phyloP scores from a whole-genome alignment of 2,797 vertebrate genomes.

The Cyclopterus lumpus region DNA sequence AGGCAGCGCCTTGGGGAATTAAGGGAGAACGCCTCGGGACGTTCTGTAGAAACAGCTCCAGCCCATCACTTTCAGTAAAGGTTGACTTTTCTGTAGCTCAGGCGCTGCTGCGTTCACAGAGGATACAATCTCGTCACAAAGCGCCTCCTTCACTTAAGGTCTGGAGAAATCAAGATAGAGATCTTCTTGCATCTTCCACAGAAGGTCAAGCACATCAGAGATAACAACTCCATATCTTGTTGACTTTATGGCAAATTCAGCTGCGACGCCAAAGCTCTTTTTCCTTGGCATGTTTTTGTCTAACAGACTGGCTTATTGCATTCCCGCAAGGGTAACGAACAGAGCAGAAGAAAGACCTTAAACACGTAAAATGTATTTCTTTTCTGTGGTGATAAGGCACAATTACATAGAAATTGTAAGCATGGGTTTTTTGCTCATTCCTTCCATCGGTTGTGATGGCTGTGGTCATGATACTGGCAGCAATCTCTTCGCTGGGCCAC shows the following conservation, averaged over 20 bases:
- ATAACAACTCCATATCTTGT: constrained; percentile 26
- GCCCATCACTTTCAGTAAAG: constrained; percentile 21
- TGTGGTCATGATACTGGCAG: constrained; percentile 58
- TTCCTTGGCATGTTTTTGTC: constrained; percentile 16
- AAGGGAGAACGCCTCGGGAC: constrained; percentile 10
- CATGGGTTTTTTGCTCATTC: constrained; percentile 52
- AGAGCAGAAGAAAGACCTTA: constrained; percentile 22
- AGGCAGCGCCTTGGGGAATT: not conserved
- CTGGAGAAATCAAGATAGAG: constrained; percentile 35
- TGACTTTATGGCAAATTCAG: constrained; percentile 13
- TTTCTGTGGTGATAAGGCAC: constrained; percentile 62
- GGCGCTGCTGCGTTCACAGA: constrained; percentile 21
- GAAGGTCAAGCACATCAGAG: constrained; percentile 43
- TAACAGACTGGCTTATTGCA: constrained; percentile 13
- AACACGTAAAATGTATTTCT: constrained; percentile 27
- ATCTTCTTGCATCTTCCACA: constrained; percentile 29
- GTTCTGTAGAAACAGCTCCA: constrained; percentile 3
- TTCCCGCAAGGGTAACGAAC: constrained; percentile 19
- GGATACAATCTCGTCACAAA: constrained; percentile 38
- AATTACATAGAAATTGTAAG: constrained; percentile 52
- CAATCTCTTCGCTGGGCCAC: constrained; percentile 44
- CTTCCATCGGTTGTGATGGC: constrained; percentile 57
- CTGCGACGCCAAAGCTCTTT: constrained; percentile 25
- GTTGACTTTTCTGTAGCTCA: constrained; percentile 17
- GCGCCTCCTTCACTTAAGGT: constrained; percentile 40